Base-by-base conservation (phyloP, 2,797 vertebrate genomes). In the Sandelia bainsii region DNA sequence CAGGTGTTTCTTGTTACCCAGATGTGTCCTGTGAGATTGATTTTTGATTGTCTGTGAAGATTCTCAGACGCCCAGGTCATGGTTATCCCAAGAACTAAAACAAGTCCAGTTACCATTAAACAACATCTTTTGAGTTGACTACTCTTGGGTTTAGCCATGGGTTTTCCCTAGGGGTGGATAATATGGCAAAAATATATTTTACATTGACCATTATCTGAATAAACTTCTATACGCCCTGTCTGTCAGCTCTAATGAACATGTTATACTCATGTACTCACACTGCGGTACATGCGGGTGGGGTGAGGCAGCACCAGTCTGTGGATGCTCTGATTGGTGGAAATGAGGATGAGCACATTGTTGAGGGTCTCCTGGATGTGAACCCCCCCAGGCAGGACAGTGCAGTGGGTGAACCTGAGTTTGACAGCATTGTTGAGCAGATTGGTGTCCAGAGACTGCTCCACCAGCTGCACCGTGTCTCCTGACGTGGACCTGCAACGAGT, bases 291-390 rank as follows among this genome's bases (percentile, higher is more conserved):
- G 79, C 95, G 92, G 1, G 95, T 88, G 1, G 97, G 98, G 64
- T 99, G 98, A 0, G 96, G 95, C 75, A 99, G 92, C 78, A 96
- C 87, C 85, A 99, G 78, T 3, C 97, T 93, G 80, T 99, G 97
- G 46, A 97, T 94, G 0, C 95, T 97, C 79, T 96, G 97, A 86
- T 91, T 96, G 63, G 97, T 99, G 77, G 93, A 51, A 49, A 98
- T 86, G 64, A 99, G 93, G 72, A 98, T 62, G 51, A 96, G 68
- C 49, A 99, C 84, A 50, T 96, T 95, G 90, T 92, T 95, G 77
- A 96, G 94, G 0, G 95, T 96, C 87, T 99, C 98, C 25, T 95
- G 96, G 72, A 98, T 74, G 72, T 88, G 90, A 22, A 99, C 93
- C 0, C 97, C 97, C 2, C 96, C 95, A 0, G 97, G 97, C 16